Base-by-base conservation (phyloP, 2,888 invertebrate species). In the Tetrapedia diversipes region DNA sequence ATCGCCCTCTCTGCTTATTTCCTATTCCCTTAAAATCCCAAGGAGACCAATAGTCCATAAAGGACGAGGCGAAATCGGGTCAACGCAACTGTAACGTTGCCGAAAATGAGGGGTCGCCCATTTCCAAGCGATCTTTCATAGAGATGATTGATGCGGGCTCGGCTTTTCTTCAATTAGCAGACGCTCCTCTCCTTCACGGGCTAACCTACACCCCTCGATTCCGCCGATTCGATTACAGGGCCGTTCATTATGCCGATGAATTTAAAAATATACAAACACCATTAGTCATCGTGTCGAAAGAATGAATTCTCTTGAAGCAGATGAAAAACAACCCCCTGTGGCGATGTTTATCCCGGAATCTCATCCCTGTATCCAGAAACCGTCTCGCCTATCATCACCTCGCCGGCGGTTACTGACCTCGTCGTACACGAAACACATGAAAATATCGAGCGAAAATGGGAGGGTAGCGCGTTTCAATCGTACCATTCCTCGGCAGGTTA, bases 91-190 rank as follows among this genome's bases (percentile, higher is more conserved):
- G 47, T 66, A 65, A 54, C n/a, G 63, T 34, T 37, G 24, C 49
- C 19, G 19, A 7, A 22, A 27, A 49, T 27, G 60, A 53, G 34
- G 63, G 65, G 56, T 51, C 47, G 56, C 11, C 61, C n/a, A 34
- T 49, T 51, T 43, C 19, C 39, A 32, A 67, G 37, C 64, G 69
- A 70, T 72, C 66, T 74, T 70, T 72, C 59, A 49, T 24, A 32
- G 56, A n/a, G 61, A 80, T 86, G 84, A 87, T 86, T 84, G 84
- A 86, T 86, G 83, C 77, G 63, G 64, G 45, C 37, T 56, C 22
- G 39, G 53, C 73, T 75, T 81, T 84, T 76, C 87, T 87, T 86
- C 86, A 84, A 86, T 86, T 86, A 85, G 80, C 72, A 56, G 63
- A 70, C 79, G 76, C 71, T 70, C 64, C 71, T 70, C 64, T 49